Evolutionary conservation across 2,113 vertebrate species (phyloP), one percentile per base, ranked within the genome.

Genomic region (Oenanthe oenanthe): DNA sequence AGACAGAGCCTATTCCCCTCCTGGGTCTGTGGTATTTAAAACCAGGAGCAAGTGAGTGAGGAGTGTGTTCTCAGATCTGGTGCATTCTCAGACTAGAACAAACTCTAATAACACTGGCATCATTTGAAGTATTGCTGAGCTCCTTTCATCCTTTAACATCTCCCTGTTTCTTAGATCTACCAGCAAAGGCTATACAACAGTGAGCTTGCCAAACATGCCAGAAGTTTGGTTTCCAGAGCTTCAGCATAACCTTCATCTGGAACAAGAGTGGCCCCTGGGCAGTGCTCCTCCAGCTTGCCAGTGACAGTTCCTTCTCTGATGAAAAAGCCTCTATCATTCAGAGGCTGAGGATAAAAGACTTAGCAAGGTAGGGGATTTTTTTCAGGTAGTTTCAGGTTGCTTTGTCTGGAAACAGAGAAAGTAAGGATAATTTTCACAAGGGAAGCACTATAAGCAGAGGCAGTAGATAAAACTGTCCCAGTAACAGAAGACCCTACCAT

Each of bases 401-500:
- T 94, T 92, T 60, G 13, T 94, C 56, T 92, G 48, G 45, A 89
- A 91, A 51, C 31, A 85, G 57, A 57, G 34, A 57, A 74, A 48
- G 29, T 51, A 67, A 84, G 31, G 62, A 50, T 80, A 32, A 48
- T 80, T 95, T 94, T 92, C 62, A 36, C 1, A 0, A 60, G 26
- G 31, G 67, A 86, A 80, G 26, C 58, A 70, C 31, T 82, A 26
- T 43, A 89, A 86, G 88, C 78, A 91, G 57, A 85, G 63, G 8
- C 77, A 78, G 48, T 79, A 90, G 89, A 96, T 96, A 95, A 93
- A 96, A 91, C 83, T 94, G 88, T 92, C 90, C 78, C 29, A 54
- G 50, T 89, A 96, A 92, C 68, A 85, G 92, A 95, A 88, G 75
- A 71, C 58, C 50, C 50, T 68, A 65, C 78, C 61, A 92, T 92